Evolutionary conservation across 2,888 invertebrate species (phyloP).

Genomic region (Lysandra bellargus): DNA sequence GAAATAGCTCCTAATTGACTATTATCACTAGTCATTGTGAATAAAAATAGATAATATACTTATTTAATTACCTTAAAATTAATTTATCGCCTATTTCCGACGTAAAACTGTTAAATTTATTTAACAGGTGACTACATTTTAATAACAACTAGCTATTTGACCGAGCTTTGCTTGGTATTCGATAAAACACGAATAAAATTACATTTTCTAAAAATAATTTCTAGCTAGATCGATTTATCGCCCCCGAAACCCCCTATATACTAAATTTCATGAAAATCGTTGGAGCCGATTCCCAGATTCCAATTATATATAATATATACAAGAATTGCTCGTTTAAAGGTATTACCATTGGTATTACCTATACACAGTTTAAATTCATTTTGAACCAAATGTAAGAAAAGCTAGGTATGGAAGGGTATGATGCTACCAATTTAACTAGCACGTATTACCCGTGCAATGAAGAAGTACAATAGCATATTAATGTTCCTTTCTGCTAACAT

Average conservation of each 20-base stretch:
- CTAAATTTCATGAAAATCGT: no score
- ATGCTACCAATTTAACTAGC: neutral
- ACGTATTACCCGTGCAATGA: neutral
- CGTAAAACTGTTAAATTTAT: neutral
- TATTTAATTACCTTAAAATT: neutral
- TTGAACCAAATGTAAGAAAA: neutral
- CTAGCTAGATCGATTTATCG: no score
- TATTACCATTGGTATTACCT: neutral
- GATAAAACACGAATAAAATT: no score
- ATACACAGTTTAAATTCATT: neutral
- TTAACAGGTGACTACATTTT: neutral
- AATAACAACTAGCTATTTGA: neutral
- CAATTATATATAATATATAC: no score
- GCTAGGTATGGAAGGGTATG: neutral
- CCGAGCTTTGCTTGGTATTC: no score
- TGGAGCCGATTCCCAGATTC: no score
- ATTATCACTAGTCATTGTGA: conserved; percentile 7
- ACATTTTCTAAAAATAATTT: no score
- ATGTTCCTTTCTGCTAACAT: no score
- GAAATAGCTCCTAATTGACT: conserved; percentile 8
- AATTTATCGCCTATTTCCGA: neutral
- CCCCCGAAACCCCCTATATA: no score
- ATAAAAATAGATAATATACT: conserved; percentile 10
- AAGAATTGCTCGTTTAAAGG: no score
- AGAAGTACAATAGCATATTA: no score